Conservation (phyloP, 2,797 vertebrate species). For the Rhynchonycteris naso region DNA sequence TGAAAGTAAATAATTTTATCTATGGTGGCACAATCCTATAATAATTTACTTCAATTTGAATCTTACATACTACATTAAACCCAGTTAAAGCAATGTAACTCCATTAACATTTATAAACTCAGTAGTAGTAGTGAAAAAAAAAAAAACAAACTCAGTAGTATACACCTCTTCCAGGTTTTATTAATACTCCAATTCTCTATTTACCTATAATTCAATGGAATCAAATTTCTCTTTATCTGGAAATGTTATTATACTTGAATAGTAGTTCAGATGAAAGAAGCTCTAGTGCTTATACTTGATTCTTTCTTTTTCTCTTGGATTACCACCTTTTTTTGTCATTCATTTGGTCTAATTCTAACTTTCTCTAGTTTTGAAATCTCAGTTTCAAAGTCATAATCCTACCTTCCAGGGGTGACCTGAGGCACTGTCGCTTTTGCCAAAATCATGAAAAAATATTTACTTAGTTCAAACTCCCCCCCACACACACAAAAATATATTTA, state of each 20-base stretch:
- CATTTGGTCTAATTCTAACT: not conserved
- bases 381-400: not conserved
- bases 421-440: not conserved
- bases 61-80: not conserved
- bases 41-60: constrained; percentile 41
- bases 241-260: constrained; percentile 8
- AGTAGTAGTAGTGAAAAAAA: too few species aligned
- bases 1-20: not conserved
- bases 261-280: not conserved
- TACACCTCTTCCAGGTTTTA: not conserved
- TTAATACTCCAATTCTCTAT: not conserved
- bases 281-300: not conserved
- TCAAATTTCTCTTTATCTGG: not conserved
- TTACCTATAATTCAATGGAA: constrained; percentile 8
- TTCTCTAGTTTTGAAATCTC: not conserved
- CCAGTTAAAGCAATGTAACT: not conserved
- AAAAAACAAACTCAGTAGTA: not conserved
- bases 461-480: not conserved
- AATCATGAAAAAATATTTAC: not conserved
- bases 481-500: not conserved
- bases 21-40: not conserved
- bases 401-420: not conserved
- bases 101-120: not conserved
- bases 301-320: not conserved
- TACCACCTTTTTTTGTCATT: not conserved